Conservation (phyloP, 1,140 invertebrate genomes). For the Plutomurus gul region DNA sequence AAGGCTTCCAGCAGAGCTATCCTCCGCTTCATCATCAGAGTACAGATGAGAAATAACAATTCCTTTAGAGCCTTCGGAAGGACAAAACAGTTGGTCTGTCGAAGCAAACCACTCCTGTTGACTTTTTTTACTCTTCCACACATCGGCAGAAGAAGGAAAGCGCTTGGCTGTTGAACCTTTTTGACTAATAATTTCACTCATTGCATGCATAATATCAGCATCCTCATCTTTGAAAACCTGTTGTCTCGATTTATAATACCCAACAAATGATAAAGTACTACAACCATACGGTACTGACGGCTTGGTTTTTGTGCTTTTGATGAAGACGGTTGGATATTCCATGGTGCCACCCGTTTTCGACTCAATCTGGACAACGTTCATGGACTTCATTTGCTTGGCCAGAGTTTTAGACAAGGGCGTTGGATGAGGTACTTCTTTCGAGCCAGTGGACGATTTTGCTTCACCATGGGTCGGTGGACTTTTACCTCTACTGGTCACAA, state of each 20-base stretch:
- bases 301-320: slow-evolving; percentile 45
- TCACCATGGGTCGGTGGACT: background rate
- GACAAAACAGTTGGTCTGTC: slow-evolving; percentile 41
- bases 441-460: background rate
- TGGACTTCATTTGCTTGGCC: background rate
- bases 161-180: background rate
- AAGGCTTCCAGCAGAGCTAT: slow-evolving; percentile 27
- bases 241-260: slow-evolving; percentile 51
- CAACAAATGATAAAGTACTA: slow-evolving; percentile 41
- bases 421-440: slow-evolving; percentile 4
- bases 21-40: slow-evolving; percentile 50
- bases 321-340: slow-evolving; percentile 45
- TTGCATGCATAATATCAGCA: slow-evolving; percentile 43
- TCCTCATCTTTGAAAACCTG: slow-evolving; percentile 48
- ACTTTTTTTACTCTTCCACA: slow-evolving; percentile 24
- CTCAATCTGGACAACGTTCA: slow-evolving; percentile 20
- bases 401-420: background rate
- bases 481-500: background rate
- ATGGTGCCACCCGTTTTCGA: background rate
- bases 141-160: background rate
- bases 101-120: slow-evolving; percentile 44
- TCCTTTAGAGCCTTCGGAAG: slow-evolving; percentile 41
- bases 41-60: slow-evolving; percentile 52
- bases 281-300: slow-evolving; percentile 48
- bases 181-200: slow-evolving; percentile 47